Percentiles rank a stretch among this genome's conserved stretches.
These are phyloP conservation scores for Calosoma granatense DNA, from an alignment of 1,140 invertebrate genomes.

Conservation along the genomic window DNA sequence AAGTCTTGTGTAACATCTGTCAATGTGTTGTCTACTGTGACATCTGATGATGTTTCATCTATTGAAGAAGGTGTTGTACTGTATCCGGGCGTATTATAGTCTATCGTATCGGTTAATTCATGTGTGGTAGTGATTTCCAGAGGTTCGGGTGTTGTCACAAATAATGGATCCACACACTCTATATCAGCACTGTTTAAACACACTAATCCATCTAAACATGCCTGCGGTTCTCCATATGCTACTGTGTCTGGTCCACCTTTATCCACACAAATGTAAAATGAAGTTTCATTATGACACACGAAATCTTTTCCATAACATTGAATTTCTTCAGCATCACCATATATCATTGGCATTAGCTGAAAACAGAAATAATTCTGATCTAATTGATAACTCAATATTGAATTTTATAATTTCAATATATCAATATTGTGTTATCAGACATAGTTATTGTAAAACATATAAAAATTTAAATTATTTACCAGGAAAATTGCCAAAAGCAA, in stretches of 20 bases:
- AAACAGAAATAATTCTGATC: neutral
- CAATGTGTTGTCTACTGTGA: too few species aligned
- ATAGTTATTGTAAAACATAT: too few species aligned
- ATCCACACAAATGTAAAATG: constrained; percentile 40
- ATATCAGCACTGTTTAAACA: constrained; percentile 30
- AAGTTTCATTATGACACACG: constrained; percentile 35
- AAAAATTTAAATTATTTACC: too few species aligned
- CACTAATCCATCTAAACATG: constrained; percentile 15
- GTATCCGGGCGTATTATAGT: neutral
- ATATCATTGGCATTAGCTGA: too few species aligned
- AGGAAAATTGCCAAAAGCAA: too few species aligned
- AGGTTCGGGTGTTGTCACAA: neutral
- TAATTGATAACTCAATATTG: too few species aligned
- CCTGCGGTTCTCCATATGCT: constrained; percentile 30
- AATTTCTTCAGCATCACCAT: constrained; percentile 22
- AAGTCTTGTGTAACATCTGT: too few species aligned
- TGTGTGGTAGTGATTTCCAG: neutral
- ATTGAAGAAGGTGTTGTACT: neutral
- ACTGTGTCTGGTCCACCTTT: constrained; percentile 32
- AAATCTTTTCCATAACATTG: constrained; percentile 37
- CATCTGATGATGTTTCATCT: neutral
- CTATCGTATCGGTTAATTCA: neutral
- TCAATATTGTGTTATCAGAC: too few species aligned
- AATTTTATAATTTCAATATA: too few species aligned
- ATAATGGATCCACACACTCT: constrained; percentile 29